These are phyloP conservation scores for Panorpa germanica DNA, from an alignment of 2,888 invertebrate species.

Conservation along the genomic window DNA sequence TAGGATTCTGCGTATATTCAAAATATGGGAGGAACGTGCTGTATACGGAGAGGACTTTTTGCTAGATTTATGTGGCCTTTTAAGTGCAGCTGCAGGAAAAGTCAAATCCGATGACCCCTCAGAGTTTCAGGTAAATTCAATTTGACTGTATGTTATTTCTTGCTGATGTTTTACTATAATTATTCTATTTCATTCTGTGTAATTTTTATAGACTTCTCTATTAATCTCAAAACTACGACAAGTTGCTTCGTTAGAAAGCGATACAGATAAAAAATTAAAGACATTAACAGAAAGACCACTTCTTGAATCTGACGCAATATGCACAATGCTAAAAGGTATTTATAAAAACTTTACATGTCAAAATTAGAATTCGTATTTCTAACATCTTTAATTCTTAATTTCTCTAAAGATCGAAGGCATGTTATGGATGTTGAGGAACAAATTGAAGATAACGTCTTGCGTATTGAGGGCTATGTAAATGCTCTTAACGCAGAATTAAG, in stretches of 20 bases:
- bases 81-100: conserved; percentile 57
- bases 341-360: conserved; percentile 5
- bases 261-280: conserved; percentile 49
- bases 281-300: conserved; percentile 27
- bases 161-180: no score
- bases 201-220: conserved; percentile 34
- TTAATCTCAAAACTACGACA: conserved; percentile 57
- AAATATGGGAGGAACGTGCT: conserved; percentile 88
- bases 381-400: conserved; percentile 7
- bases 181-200: conserved; percentile 22
- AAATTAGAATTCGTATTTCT: conserved; percentile 4
- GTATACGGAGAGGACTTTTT: conserved; percentile 84
- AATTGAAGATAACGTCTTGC: conserved; percentile 60
- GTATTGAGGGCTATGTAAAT: conserved; percentile 63
- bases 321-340: conserved; percentile 62
- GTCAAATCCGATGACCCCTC: conserved; percentile 29
- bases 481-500: conserved; percentile 68
- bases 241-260: conserved; percentile 51
- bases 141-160: no score
- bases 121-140: conserved; percentile 49
- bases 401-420: conserved; percentile 49
- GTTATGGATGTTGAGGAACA: conserved; percentile 79
- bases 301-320: conserved; percentile 60
- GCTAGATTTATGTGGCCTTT: conserved; percentile 64
- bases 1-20: conserved; percentile 76